Conservation (phyloP, 2,113 vertebrate genomes). For the Silurus meridionalis region DNA sequence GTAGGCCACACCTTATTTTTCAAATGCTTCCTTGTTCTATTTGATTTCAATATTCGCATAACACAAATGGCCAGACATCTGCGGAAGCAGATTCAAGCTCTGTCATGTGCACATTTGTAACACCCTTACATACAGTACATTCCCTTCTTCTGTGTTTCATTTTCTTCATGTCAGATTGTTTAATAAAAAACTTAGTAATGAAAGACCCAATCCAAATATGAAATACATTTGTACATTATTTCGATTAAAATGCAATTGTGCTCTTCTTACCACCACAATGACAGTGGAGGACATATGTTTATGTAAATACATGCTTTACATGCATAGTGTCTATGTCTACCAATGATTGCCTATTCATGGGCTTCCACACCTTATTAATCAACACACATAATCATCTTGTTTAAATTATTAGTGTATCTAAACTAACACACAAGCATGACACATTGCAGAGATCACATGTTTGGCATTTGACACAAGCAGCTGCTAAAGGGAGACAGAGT, state of each 20-base stretch:
- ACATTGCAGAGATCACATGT: constrained; percentile 39
- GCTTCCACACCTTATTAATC: not conserved
- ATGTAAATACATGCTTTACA: not conserved
- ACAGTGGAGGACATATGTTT: not conserved
- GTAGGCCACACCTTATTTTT: constrained; percentile 6
- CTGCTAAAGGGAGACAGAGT: constrained; percentile 47
- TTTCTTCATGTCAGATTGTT: not conserved
- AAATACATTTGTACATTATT: no score
- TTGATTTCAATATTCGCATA: not conserved
- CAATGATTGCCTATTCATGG: not conserved
- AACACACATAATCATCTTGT: not conserved
- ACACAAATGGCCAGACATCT: not conserved
- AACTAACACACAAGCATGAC: constrained; percentile 54
- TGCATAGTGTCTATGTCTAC: not conserved
- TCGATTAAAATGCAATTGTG: not conserved
- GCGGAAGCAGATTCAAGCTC: not conserved
- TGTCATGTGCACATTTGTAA: constrained; percentile 7
- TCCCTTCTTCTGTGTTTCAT: constrained; percentile 5
- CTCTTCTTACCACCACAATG: not conserved
- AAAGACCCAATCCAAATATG: not conserved
- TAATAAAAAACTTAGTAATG: not conserved
- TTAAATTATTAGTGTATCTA: constrained; percentile 33
- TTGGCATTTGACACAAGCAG: constrained; percentile 65
- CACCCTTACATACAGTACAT: not conserved
- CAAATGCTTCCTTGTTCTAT: not conserved